Base-by-base conservation (phyloP, 2,797 vertebrate species). In the Myotis planiceps region DNA sequence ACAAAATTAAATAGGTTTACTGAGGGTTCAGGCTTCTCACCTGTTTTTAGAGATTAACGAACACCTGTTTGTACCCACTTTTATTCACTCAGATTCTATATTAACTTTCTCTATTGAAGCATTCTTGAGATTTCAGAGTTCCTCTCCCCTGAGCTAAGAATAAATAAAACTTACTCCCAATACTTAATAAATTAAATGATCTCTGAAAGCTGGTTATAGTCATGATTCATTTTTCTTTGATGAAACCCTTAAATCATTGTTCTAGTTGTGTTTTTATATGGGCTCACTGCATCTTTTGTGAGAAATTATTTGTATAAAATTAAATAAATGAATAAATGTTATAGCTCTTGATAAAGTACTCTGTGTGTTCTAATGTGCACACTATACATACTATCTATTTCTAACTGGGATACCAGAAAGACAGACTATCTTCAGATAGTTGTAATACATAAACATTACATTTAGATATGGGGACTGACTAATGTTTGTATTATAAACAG, bases 21-120 rank as follows among this genome's bases (percentile, higher is more conserved):
- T 90, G 65, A 58, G 79, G 47, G 8, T 55, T 88, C 74, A 80
- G 58, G 15, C 72, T 90, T 93, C 60, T 96, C 97, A 97, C 90
- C 96, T 96, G 96, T 95, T 95, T 96, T 63, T 76, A 95, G 88
- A 95, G 97, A 97, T 98, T 97, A 98, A 72, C 3, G 4, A 83
- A 87, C 97, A 98, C 84, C 96, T 97, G 96, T 94, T 96, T 65
- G 25, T 45, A 75, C n/a, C 58, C 53, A n/a, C 74, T 47, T 96
- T 92, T 47, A 32, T 74, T 87, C 60, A 65, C 85, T 86, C 32
- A 74, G 78, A 39, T 66, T 90, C 89, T 95, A 29, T 92, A 93
- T 94, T 90, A 92, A 88, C 53, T 72, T 60, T 66, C 47, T 47
- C 88, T 92, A 65, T 72, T 88, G 92, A 96, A 85, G 68, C 94